Evolutionary conservation across 2,113 vertebrate species (phyloP), one percentile per base, ranked within the genome.

Genomic region (Saiga tatarica): DNA sequence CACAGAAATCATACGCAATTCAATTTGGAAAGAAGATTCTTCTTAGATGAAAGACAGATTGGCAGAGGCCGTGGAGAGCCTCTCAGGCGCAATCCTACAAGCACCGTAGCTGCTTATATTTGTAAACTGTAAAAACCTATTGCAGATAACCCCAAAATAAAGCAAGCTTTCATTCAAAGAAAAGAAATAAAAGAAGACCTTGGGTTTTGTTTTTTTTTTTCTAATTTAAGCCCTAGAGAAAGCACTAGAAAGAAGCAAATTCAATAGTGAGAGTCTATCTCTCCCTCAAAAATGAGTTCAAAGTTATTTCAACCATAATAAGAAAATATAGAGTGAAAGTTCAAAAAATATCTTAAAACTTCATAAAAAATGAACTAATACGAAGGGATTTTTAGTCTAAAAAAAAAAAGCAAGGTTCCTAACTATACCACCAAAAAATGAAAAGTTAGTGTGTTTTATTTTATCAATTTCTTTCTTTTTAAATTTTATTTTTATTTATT

Each of bases 301-400:
- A 89, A 91, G 47, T 91, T 57, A 95, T 85, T 95, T 94, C 79
- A 91, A 93, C 33, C 3, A 55, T 19, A 96, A 57, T 30, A 95
- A 87, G 36, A 91, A 96, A 83, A 91, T 52, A 53, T 2, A 76
- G 28, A 60, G 6, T 30, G 57, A 90, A 87, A 85, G 45, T 55
- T 97, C 45, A 74, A 62, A 33, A 89, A 94, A 47, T 2, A 13
- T 81, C 82, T 93, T 79, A 9, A 81, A 79, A 36, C 67, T 93
- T 33, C 36, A 74, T n/a, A 67, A 42, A 81, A 76, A 53, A 16
- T 85, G 60, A 57, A 64, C 25, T 83, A 82, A 36, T 86, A 26
- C 59, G 1, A 93, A 55, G 19, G 12, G 11, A 76, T 45, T 81
- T 94, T 95, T 52, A 19, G 14, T 52, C 36, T 28, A 26, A 26